Evolutionary conservation across 2,113 vertebrate genomes (phyloP).

Genomic region (Gnathonemus echidnorhynchus): DNA sequence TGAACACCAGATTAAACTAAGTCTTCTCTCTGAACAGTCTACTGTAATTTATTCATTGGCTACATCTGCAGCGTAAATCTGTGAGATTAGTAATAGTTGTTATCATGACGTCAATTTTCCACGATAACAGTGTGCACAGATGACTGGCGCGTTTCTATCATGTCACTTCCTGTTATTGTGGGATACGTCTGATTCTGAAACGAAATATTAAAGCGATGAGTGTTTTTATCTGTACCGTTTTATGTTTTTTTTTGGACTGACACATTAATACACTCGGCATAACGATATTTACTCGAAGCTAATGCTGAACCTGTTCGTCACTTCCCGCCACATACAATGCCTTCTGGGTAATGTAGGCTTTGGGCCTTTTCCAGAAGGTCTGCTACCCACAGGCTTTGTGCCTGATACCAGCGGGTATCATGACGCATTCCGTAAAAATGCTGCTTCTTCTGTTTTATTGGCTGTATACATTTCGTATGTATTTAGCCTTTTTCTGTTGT

Average conservation of each 20-base stretch:
- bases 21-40: background rate
- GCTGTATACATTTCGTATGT: background rate
- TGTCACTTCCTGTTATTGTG: background rate
- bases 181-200: background rate
- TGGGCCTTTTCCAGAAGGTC: too few species aligned
- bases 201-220: background rate
- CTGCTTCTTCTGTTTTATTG: background rate
- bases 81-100: background rate
- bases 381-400: too few species aligned
- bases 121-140: background rate
- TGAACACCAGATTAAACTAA: background rate
- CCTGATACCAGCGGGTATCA: too few species aligned
- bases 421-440: background rate
- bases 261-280: background rate
- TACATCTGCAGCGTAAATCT: background rate
- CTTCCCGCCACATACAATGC: background rate
- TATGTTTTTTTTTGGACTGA: background rate
- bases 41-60: background rate
- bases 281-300: background rate
- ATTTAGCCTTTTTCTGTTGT: background rate
- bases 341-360: background rate
- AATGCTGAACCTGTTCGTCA: background rate
- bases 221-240: background rate
- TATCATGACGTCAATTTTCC: background rate
- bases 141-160: background rate